Conservation (phyloP, 2,797 vertebrate genomes). For the Steatocranus sp. region DNA sequence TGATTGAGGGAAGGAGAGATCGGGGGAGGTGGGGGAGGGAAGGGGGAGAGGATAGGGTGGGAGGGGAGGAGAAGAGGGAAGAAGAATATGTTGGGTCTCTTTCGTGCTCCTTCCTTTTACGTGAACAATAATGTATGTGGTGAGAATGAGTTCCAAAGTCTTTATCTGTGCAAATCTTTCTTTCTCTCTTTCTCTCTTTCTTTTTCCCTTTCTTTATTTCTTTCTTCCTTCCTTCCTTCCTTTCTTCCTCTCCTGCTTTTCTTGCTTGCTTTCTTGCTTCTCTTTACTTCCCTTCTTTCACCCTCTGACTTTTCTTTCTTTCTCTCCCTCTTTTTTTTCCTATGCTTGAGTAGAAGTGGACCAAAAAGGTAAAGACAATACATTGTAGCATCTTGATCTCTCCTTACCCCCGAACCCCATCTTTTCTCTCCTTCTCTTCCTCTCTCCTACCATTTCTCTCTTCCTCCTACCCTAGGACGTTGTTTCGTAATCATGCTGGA, state of each 20-base stretch:
- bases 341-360: conserved; percentile 99
- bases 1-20: conserved; percentile 61
- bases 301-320: conserved; percentile 88
- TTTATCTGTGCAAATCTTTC: conserved; percentile 67
- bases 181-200: conserved; percentile 31
- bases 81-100: conserved; percentile 12
- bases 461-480: conserved; percentile 75
- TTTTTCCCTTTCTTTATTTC: conserved; percentile 18
- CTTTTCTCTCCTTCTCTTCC: conserved; percentile 60
- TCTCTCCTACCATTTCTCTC: conserved; percentile 64
- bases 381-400: conserved; percentile 81
- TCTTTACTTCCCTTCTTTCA: conserved; percentile 78
- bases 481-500: conserved; percentile 81
- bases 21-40: not conserved
- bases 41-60: not conserved
- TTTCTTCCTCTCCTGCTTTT: conserved; percentile 14
- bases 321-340: conserved; percentile 85
- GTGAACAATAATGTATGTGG: conserved; percentile 58
- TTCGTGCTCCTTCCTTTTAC: conserved; percentile 45
- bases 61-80: not conserved
- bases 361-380: conserved; percentile 95
- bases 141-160: conserved; percentile 64
- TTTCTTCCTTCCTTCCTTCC: conserved; percentile 7
- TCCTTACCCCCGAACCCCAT: conserved; percentile 53
- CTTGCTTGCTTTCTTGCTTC: conserved; percentile 53